Evolutionary conservation across 2,888 invertebrate species (phyloP).

Genomic region (Axea sp.): DNA sequence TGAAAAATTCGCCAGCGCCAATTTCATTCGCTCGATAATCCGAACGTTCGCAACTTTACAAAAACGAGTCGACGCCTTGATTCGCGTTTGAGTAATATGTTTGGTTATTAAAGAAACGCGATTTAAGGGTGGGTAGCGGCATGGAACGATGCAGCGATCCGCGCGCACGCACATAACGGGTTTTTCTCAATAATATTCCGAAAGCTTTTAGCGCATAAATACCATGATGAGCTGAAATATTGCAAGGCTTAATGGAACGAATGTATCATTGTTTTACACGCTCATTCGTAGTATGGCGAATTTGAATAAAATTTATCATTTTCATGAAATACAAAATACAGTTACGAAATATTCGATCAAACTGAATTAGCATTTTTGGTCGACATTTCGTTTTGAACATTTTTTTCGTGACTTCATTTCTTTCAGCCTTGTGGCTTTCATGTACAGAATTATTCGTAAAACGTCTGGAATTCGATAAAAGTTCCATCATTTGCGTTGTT

Average conservation of each 20-base stretch:
- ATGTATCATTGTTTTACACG: too few species aligned
- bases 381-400: too few species aligned
- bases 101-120: conserved; percentile 11
- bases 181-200: conserved; percentile 22
- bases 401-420: too few species aligned
- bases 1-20: background rate
- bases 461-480: too few species aligned
- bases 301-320: too few species aligned
- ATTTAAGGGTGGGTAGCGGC: conserved; percentile 17
- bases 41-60: background rate
- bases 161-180: conserved; percentile 10
- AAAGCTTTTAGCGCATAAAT: conserved; percentile 33
- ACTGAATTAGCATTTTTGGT: too few species aligned
- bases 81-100: conserved; percentile 15
- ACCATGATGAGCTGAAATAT: conserved; percentile 1
- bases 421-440: too few species aligned
- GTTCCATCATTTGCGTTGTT: too few species aligned
- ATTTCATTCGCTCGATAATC: conserved; percentile 4
- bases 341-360: too few species aligned
- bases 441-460: too few species aligned
- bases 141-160: conserved; percentile 6
- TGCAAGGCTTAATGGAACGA: background rate
- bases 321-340: too few species aligned
- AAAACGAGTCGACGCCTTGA: conserved; percentile 12
- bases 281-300: too few species aligned